Base-by-base conservation (phyloP, 2,888 invertebrate species). In the Arrhopalites spinosus region DNA sequence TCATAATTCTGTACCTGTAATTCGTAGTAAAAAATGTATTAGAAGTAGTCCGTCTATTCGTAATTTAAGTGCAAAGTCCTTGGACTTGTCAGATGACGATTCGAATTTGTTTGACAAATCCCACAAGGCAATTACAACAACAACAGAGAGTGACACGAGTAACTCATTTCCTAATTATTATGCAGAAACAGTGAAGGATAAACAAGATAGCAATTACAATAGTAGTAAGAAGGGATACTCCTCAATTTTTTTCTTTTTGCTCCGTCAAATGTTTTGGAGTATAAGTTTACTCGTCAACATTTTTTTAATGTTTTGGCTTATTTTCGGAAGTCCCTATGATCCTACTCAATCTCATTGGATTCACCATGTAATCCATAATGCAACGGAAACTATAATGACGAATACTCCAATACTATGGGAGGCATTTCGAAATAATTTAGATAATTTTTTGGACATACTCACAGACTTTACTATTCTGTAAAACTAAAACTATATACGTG, bases 271-370 rank as follows among this genome's bases (percentile, higher is more conserved):
- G 17, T 61, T 71, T 61, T 71, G 71, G 71, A 61, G 45, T 20
- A 20, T 71, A 17, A 71, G 59, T 61, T 43, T 71, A 25, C 30
- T 71, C 11, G n/a, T 71, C 15, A 61, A 71, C 61, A 45, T 71
- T 59, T 20, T 71, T 25, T 3, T 71, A 13, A 59, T 71, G 43
- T 61, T 71, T 61, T 71, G 71, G 71, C 1, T 71, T 8, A 8
- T 71, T 15, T 59, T 71, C 45, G 61, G 61, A 27, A 30, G n/a
- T 23, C 36, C 59, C 2, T 59, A 23, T 15, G 71, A 71, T 61
- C n/a, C 69, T 30, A n/a, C 8, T 25, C 53, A 69, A 30, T 45
- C 68, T 47, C 47, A 68, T 17, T 68, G 47, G 50, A 20, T 56
- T 20, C 69, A 69, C 29, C 56, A 53, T 29, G 7, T 56, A 1